phyloP scores from a whole-genome alignment of 2,888 invertebrate genomes.

The Molorchus minor region DNA sequence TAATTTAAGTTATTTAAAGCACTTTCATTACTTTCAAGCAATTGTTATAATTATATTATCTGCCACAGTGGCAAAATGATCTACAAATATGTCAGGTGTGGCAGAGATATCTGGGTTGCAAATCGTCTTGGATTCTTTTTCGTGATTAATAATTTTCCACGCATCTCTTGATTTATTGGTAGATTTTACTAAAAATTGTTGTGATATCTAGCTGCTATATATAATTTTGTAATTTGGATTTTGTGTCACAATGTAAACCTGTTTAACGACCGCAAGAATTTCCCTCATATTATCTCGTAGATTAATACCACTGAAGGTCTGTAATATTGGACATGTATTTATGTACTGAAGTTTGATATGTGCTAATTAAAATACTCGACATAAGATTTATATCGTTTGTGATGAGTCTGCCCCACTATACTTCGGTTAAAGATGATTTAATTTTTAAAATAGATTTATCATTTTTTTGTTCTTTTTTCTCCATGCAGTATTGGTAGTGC shows the following conservation, averaged over 20 bases:
- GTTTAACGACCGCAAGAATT: neutral
- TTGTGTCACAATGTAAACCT: neutral
- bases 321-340: neutral
- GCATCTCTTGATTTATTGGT: neutral
- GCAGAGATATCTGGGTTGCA: neutral
- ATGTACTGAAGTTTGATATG: neutral
- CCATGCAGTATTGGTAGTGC: neutral
- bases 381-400: no score
- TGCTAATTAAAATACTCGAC: constrained; percentile 1
- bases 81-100: neutral
- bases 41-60: neutral
- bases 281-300: neutral
- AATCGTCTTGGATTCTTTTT: neutral
- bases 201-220: neutral
- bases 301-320: neutral
- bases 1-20: neutral
- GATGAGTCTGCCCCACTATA: neutral
- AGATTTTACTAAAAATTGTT: neutral
- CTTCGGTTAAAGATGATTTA: neutral
- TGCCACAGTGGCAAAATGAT: neutral
- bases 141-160: neutral
- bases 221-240: neutral
- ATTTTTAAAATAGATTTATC: neutral
- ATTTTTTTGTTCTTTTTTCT: neutral
- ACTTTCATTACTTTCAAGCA: neutral